These are phyloP conservation scores for Boulengerochromis microlepis DNA, from an alignment of 2,113 vertebrate genomes.

Conservation along the genomic window DNA sequence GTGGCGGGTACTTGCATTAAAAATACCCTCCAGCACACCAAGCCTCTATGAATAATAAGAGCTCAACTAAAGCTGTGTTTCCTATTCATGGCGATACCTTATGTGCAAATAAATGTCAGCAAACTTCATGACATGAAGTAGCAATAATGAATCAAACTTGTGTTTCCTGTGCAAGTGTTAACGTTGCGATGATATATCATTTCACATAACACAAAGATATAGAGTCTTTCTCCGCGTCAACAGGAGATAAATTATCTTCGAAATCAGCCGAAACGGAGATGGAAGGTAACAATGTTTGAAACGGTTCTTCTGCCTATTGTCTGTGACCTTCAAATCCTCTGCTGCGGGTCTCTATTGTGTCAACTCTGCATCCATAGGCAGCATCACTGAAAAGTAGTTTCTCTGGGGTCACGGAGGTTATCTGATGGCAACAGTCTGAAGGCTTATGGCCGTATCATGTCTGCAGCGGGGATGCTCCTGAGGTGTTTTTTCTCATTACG, in stretches of 20 bases:
- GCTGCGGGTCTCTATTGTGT: background rate
- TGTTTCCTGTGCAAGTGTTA: background rate
- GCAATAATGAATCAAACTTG: background rate
- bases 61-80: background rate
- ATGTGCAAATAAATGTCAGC: background rate
- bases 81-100: background rate
- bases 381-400: background rate
- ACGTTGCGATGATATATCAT: background rate
- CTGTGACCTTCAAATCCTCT: background rate
- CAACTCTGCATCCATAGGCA: background rate
- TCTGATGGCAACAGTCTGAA: conserved; percentile 19
- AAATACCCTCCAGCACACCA: background rate
- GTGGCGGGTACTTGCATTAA: background rate
- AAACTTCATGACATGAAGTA: background rate
- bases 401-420: conserved; percentile 10
- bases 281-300: background rate
- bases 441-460: background rate
- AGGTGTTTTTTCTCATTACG: conserved; percentile 48
- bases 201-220: background rate
- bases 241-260: background rate
- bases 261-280: background rate
- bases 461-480: conserved; percentile 8
- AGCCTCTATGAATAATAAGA: background rate
- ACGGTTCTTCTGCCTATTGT: background rate
- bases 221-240: background rate